Evolutionary conservation across 2,797 vertebrate species (phyloP), one percentile per base, ranked within the genome.

Genomic region (Enteromius anoplus): DNA sequence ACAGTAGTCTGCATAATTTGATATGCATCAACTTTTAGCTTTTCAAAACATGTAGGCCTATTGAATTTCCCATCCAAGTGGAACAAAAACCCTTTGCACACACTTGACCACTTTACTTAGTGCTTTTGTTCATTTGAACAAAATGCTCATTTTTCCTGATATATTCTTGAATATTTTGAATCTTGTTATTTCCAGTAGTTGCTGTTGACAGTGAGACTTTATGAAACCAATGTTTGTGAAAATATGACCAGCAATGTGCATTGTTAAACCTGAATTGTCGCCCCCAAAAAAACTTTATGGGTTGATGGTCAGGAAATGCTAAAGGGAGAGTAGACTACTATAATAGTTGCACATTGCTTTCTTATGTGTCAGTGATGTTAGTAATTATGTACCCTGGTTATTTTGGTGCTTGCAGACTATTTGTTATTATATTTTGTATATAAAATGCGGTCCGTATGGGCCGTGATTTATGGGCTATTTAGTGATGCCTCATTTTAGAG

Each of bases 321-420:
- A 21, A 19, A 37, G 72, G 34, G 19, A 34, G 26, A 73, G 26
- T 53, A 21, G 29, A 53, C 49, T 12, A 34, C 71, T 6, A 5
- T n/a, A 34, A 53, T 32, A 64, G 60, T 32, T 32, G 5, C 14
- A 64, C 26, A 32, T 32, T 64, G 60, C 23, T 32, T 64, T 32
- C 60, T 64, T 32, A 17, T 64, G 34, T 77, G 14, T 45, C 15
- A 9, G 21, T 42, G 45, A 9, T 45, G 51, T 45, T 8, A 9
- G 11, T n/a, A 17, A 11, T 45, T n/a, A 42, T 9, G 23, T 37
- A 14, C 32, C 11, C 15, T 19, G n/a, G 11, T 32, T 64, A 23
- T 42, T 70, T 80, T 47, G 19, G 51, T 70, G 51, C 66, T 12
- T 75, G 51, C 21, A 14, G 21, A 75, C 34, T 58, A 12, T 69